Evolutionary conservation across 2,888 invertebrate genomes (phyloP).

Genomic region (Cremastinae sp.): DNA sequence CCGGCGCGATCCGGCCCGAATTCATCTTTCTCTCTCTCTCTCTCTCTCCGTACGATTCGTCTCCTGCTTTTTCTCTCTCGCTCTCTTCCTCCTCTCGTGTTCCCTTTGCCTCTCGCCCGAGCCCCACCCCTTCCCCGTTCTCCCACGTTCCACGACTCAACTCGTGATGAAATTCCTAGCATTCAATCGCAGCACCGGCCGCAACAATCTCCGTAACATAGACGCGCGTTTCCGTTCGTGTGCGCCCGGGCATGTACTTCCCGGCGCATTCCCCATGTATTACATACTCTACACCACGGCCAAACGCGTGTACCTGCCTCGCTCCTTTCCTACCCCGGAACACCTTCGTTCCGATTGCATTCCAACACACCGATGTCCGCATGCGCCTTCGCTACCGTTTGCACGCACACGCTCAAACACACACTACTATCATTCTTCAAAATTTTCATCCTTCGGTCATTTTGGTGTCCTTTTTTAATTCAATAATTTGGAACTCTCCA

Average conservation of each 20-base stretch:
- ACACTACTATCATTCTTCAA: not conserved
- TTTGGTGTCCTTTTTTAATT: not conserved
- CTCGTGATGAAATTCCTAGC: constrained; percentile 81
- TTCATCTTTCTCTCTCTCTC: constrained; percentile 66
- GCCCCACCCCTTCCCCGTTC: constrained; percentile 73
- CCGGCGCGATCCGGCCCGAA: constrained; percentile 54
- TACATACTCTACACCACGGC: constrained; percentile 64
- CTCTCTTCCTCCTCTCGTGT: constrained; percentile 69
- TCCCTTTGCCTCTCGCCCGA: constrained; percentile 61
- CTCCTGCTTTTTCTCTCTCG: constrained; percentile 53
- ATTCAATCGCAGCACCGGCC: constrained; percentile 79
- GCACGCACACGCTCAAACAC: not conserved
- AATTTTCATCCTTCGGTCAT: not conserved
- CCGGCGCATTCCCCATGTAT: constrained; percentile 64
- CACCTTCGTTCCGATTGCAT: constrained; percentile 33
- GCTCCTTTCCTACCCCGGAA: not conserved
- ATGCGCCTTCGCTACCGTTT: constrained; percentile 2
- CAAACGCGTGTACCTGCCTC: constrained; percentile 33
- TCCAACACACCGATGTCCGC: constrained; percentile 25
- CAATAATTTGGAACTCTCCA: not conserved
- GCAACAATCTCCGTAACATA: constrained; percentile 71
- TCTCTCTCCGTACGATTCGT: too few relatives aligned
- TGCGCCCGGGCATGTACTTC: constrained; percentile 60
- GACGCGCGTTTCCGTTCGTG: constrained; percentile 58
- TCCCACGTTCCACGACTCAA: constrained; percentile 81